phyloP scores from a whole-genome alignment of 64 coral and sea anemone species.

The Montipora capricornis region DNA sequence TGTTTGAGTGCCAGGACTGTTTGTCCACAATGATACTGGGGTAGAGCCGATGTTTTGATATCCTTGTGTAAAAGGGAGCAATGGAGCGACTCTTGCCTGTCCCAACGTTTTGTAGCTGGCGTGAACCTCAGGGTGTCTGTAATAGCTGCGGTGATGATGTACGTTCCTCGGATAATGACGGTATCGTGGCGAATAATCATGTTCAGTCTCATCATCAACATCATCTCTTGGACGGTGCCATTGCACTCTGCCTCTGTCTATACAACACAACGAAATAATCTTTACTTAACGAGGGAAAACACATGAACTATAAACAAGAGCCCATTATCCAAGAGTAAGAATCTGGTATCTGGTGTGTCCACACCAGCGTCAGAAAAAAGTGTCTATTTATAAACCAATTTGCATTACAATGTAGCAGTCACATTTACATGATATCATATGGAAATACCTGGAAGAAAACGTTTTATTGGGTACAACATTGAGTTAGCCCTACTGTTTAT shows the following conservation, averaged over 20 bases:
- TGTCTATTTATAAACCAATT: too few species aligned
- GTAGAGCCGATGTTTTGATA: not conserved
- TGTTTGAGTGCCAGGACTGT: not conserved
- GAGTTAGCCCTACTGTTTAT: too few species aligned
- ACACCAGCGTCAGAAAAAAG: too few species aligned
- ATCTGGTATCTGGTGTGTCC: too few species aligned
- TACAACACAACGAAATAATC: not conserved
- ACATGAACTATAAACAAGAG: too few species aligned
- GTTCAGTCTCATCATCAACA: constrained; percentile 1
- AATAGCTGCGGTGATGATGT: not conserved
- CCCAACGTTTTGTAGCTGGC: not conserved
- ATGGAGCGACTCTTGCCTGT: not conserved
- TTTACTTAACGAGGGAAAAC: too few species aligned
- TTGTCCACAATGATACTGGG: not conserved
- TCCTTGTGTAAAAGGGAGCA: not conserved
- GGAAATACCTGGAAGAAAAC: too few species aligned
- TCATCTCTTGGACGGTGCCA: not conserved
- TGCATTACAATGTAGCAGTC: too few species aligned
- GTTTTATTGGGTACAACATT: too few species aligned
- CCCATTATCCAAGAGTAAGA: too few species aligned
- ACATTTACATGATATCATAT: too few species aligned
- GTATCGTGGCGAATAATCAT: not conserved
- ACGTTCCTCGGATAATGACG: constrained; percentile 7
- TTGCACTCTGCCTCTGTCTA: not conserved
- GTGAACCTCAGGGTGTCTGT: not conserved